These are phyloP conservation scores for Subacronicta megacephala DNA, from an alignment of 2,888 invertebrate genomes.

Conservation along the genomic window DNA sequence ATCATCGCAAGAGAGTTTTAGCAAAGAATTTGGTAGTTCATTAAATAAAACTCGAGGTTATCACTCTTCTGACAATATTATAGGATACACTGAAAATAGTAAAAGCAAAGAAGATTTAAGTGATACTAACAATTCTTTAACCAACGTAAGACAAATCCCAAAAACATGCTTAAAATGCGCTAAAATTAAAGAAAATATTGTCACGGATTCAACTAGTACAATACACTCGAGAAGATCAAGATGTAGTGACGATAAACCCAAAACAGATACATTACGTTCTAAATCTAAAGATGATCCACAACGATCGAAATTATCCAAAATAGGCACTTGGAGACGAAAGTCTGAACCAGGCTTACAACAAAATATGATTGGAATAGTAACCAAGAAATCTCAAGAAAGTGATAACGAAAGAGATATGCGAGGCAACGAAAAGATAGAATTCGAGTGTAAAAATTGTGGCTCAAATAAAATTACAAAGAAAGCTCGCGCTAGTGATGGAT, in stretches of 20 bases:
- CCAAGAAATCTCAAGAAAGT: slow-evolving; percentile 79
- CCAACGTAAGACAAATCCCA: slow-evolving; percentile 75
- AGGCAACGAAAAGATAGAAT: slow-evolving; percentile 83
- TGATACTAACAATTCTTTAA: slow-evolving; percentile 75
- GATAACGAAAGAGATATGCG: slow-evolving; percentile 76
- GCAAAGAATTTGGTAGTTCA: slow-evolving; percentile 76
- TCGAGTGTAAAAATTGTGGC: slow-evolving; percentile 85
- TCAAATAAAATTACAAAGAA: slow-evolving; percentile 82
- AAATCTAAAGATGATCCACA: slow-evolving; percentile 88
- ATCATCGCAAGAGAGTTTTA: slow-evolving; percentile 85
- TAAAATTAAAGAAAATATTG: slow-evolving; percentile 87
- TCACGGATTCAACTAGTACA: slow-evolving; percentile 72
- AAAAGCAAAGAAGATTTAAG: slow-evolving; percentile 80
- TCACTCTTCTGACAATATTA: slow-evolving; percentile 85
- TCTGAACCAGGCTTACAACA: slow-evolving; percentile 92
- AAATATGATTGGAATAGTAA: slow-evolving; percentile 71
- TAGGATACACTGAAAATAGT: slow-evolving; percentile 74
- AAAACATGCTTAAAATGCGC: slow-evolving; percentile 86
- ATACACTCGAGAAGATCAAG: slow-evolving; percentile 77
- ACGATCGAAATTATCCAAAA: slow-evolving; percentile 84
- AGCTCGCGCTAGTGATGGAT: slow-evolving; percentile 67
- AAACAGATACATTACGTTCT: slow-evolving; percentile 83
- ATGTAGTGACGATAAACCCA: slow-evolving; percentile 78
- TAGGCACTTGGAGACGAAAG: slow-evolving; percentile 92
- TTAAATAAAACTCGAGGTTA: slow-evolving; percentile 83